Conservation (phyloP, 37 sponge, comb jelly and placozoan species). For the Geodia barretti region DNA sequence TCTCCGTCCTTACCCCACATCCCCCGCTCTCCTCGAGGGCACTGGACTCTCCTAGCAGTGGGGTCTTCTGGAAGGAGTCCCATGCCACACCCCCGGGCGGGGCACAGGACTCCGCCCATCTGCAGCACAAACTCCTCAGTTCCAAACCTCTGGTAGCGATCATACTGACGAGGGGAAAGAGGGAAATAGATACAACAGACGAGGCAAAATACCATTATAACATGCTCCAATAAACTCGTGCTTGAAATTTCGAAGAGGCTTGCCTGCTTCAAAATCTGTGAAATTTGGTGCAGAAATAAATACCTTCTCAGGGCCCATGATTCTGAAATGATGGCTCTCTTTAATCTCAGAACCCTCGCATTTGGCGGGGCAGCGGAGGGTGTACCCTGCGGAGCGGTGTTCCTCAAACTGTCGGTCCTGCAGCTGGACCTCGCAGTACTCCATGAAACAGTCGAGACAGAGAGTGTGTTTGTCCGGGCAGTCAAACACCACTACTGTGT, state of each 20-base stretch:
- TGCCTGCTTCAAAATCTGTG: too few species aligned
- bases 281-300: too few species aligned
- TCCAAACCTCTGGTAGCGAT: conserved; percentile 81
- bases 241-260: neutral
- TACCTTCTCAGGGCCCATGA: conserved; percentile 62
- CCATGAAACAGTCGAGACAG: conserved; percentile 79
- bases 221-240: neutral
- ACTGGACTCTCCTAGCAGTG: conserved; percentile 42
- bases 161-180: conserved; percentile 55
- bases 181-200: neutral
- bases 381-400: conserved; percentile 60
- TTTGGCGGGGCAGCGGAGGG: conserved; percentile 75
- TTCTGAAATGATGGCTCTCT: conserved; percentile 77
- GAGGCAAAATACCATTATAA: conserved; percentile 7
- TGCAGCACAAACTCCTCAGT: conserved; percentile 82
- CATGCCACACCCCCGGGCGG: conserved; percentile 64
- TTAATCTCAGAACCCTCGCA: conserved; percentile 69
- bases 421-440: conserved; percentile 59
- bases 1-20: conserved; percentile 26
- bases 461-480: conserved; percentile 68
- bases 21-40: conserved; percentile 39
- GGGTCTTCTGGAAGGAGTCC: conserved; percentile 71
- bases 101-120: conserved; percentile 92
- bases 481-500: conserved; percentile 63
- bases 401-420: conserved; percentile 73